A percentile compares a stretch with the other conserved stretches of the same genome.
Evolutionary conservation across 2,113 vertebrate genomes (phyloP).

Genomic region (Junco hyemalis): DNA sequence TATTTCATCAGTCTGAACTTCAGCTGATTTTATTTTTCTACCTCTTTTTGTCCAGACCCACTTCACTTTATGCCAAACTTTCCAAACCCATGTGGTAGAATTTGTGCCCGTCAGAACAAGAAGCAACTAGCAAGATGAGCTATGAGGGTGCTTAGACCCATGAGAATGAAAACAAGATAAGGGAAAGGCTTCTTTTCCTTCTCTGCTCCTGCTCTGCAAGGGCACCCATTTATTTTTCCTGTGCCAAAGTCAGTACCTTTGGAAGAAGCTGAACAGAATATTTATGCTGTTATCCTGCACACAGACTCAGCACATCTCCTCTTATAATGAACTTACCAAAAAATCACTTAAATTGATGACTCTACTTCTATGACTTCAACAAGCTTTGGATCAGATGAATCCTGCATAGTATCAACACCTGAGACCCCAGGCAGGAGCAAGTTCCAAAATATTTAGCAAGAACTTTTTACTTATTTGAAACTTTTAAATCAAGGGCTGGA

Average conservation of each 20-base stretch:
- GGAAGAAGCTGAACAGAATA: neutral
- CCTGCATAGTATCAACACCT: neutral
- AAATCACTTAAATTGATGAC: neutral
- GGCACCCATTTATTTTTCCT: neutral
- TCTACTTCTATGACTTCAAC: neutral
- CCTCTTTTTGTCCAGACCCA: neutral
- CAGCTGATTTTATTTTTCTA: constrained; percentile 7
- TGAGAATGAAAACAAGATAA: constrained; percentile 15
- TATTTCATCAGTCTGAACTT: constrained; percentile 63
- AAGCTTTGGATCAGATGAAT: neutral
- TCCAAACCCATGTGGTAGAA: neutral
- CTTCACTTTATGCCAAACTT: constrained; percentile 1
- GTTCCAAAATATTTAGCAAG: neutral
- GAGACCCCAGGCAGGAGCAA: neutral
- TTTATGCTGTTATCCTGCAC: neutral
- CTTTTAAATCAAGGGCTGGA: neutral
- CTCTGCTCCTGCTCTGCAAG: neutral
- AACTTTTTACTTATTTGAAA: neutral
- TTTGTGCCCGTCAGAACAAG: neutral
- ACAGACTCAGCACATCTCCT: neutral
- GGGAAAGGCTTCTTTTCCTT: neutral
- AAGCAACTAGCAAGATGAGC: neutral
- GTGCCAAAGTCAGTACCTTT: neutral
- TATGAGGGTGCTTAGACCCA: neutral
- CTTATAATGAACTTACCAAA: neutral